Conservation (phyloP, 2,888 invertebrate genomes). For the Bibio marci region DNA sequence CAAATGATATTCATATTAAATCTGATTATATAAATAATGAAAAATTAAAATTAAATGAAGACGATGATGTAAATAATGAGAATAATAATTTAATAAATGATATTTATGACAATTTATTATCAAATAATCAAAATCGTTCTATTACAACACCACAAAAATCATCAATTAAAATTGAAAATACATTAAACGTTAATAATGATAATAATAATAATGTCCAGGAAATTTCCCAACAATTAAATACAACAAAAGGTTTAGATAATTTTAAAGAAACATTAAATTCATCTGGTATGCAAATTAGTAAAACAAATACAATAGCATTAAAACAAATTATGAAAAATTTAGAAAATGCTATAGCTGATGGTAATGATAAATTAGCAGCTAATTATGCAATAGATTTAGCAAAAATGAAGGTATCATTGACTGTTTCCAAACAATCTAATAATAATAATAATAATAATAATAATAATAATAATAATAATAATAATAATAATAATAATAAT, state of each 20-base stretch:
- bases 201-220: slow-evolving; percentile 8
- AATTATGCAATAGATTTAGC: slow-evolving; percentile 61
- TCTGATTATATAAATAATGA: no score
- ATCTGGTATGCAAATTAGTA: slow-evolving; percentile 5
- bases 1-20: no score
- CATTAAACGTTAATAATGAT: neutral
- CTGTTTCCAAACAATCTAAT: slow-evolving; percentile 39
- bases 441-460: no score
- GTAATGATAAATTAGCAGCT: slow-evolving; percentile 58
- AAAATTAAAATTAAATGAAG: no score
- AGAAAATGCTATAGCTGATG: slow-evolving; percentile 60
- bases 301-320: slow-evolving; percentile 40
- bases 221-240: slow-evolving; percentile 12
- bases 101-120: neutral
- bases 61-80: no score
- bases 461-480: no score
- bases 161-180: slow-evolving; percentile 19
- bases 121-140: slow-evolving; percentile 16
- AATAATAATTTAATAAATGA: no score
- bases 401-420: slow-evolving; percentile 56
- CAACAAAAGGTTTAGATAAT: slow-evolving; percentile 11
- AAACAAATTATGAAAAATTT: slow-evolving; percentile 49
- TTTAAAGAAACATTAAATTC: slow-evolving; percentile 8
- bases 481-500: no score
- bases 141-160: slow-evolving; percentile 29